These are phyloP conservation scores for Dynastes hyllus DNA, from an alignment of 2,888 invertebrate genomes.

Conservation along the genomic window DNA sequence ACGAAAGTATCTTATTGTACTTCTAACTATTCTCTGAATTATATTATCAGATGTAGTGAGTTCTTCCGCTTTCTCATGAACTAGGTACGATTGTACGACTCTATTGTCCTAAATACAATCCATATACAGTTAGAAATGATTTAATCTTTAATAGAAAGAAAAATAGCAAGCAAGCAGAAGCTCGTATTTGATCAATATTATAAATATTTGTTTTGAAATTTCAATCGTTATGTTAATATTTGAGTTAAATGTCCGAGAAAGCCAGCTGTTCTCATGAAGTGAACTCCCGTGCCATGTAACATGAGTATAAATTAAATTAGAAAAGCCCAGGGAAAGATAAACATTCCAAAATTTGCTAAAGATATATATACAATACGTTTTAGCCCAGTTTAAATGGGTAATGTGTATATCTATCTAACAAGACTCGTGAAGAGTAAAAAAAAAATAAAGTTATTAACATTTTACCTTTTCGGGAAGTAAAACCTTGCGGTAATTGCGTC, in stretches of 20 bases:
- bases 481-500: not conserved
- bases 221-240: constrained; percentile 32
- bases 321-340: constrained; percentile 10
- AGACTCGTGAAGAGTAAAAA: no score
- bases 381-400: no score
- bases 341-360: constrained; percentile 31
- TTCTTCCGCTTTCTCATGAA: not conserved
- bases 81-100: not conserved
- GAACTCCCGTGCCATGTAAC: constrained; percentile 11
- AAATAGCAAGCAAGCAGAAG: not conserved
- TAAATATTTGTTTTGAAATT: constrained; percentile 29
- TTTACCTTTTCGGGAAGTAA: constrained; percentile 1
- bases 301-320: constrained; percentile 24
- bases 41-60: not conserved
- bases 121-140: not conserved
- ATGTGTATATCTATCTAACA: no score
- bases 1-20: constrained; percentile 49
- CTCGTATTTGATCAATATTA: not conserved
- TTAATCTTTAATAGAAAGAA: not conserved
- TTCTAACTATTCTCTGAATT: constrained; percentile 1
- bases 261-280: constrained; percentile 8
- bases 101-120: no score
- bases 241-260: constrained; percentile 29
- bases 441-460: no score
- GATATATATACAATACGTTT: constrained; percentile 5